Base-by-base conservation (phyloP, 2,888 invertebrate species). In the Clusia tigrina region DNA sequence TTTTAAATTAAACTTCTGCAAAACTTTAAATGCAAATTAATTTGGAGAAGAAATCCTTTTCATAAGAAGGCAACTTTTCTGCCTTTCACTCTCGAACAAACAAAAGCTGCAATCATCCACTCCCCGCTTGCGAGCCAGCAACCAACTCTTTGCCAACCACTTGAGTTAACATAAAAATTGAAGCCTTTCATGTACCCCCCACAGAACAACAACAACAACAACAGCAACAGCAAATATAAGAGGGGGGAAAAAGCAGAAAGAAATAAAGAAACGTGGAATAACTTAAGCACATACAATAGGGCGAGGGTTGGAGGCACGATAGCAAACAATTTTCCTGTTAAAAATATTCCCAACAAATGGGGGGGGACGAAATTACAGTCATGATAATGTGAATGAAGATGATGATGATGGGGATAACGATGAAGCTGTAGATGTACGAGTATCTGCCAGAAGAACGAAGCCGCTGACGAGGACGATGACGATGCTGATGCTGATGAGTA, bases 401-500 rank as follows among this genome's bases (percentile, higher is more conserved):
- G 48, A 48, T n/a, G 42, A 12, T 42, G 32, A 32, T 9, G 32
- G n/a, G 3, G 42, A 42, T 17, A 42, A n/a, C 42, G 48, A n/a
- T 9, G 32, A 32, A 32, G 32, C 32, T 6, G 32, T 12, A 32
- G 32, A 6, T 6, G 32, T 9, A 9, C 6, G 32, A 32, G 6
- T 9, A 6, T 32, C 6, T 32, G 32, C n/a, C n/a, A n/a, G n/a
- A n/a, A n/a, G n/a, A n/a, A n/a, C n/a, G n/a, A n/a, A n/a, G n/a
- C n/a, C n/a, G n/a, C n/a, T n/a, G n/a, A n/a, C n/a, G 3, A 48
- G 2, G 10, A 15, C 54, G 9, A 54, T 5, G 25, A 54, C 25
- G 24, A 54, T 26, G 25, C 23, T 54, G 54, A 54, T 23, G n/a
- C 23, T 25, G 54, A 25, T 25, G 54, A 54, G 25, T 26, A 54